Conservation (phyloP, 2,797 vertebrate species). For the Dendrocincla tyrannina region DNA sequence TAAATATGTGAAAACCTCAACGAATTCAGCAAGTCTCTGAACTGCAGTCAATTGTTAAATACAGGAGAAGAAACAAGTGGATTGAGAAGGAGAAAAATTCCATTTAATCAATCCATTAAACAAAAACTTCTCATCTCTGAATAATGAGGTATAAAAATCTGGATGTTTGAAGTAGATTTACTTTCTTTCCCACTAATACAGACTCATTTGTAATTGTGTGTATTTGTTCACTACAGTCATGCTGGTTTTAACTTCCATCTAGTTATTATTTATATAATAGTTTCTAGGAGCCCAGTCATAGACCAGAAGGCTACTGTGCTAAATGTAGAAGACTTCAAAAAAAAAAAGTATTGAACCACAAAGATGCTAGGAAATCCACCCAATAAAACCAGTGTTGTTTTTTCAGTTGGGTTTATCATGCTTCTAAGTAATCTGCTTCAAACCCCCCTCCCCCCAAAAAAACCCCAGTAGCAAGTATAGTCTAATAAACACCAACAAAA, state of each 20-base stretch:
- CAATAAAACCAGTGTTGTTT: not conserved
- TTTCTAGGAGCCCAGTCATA: not conserved
- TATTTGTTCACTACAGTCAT: not conserved
- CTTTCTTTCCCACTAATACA: not conserved
- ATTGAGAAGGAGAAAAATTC: not conserved
- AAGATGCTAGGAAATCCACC: not conserved
- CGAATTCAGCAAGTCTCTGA: not conserved
- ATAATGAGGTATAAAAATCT: not conserved
- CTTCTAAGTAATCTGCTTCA: not conserved
- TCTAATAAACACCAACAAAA: not conserved
- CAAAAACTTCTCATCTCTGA: not conserved
- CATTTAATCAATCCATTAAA: not conserved
- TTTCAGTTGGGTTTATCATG: not conserved
- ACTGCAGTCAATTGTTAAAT: not conserved
- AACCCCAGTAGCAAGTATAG: not conserved
- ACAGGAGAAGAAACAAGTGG: not conserved
- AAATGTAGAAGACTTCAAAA: not conserved
- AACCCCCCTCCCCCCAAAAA: not conserved
- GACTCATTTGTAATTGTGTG: not conserved
- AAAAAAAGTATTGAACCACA: not conserved
- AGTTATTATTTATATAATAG: not conserved
- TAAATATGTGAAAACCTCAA: not conserved
- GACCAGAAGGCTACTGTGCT: not conserved
- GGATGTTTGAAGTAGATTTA: not conserved
- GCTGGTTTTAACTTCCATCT: not conserved